Evolutionary conservation across 2,797 vertebrate species (phyloP).

Genomic region (Graptemys geographica): DNA sequence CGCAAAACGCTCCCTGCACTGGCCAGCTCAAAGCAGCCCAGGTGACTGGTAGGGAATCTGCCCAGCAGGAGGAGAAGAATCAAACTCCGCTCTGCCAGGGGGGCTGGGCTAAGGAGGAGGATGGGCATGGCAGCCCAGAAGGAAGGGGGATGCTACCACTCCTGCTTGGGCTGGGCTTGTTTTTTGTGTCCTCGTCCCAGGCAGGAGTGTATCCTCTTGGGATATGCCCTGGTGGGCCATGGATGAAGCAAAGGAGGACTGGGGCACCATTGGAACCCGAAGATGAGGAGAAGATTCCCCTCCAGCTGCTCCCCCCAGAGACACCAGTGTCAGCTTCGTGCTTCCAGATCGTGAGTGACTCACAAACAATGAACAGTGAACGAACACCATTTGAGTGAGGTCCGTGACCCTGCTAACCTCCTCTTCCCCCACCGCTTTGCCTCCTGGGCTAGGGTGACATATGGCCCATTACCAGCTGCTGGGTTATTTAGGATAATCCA

Average conservation of each 20-base stretch:
- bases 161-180: not conserved
- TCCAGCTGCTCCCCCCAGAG: not conserved
- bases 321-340: not conserved
- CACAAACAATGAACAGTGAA: not conserved
- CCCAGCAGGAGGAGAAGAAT: not conserved
- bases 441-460: not conserved
- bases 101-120: not conserved
- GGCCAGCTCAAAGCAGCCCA: not conserved
- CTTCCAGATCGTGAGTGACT: not conserved
- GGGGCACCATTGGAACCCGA: not conserved
- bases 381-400: not conserved
- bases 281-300: not conserved
- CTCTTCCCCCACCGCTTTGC: not conserved
- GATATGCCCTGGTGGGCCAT: not conserved
- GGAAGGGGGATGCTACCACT: not conserved
- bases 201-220: not conserved
- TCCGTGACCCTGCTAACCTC: not conserved
- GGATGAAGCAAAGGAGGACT: not conserved
- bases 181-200: rapidly evolving
- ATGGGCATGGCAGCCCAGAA: not conserved
- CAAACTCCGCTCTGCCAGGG: not conserved
- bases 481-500: not conserved
- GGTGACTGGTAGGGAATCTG: no score
- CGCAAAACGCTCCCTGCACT: not conserved
- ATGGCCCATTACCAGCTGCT: not conserved